Base-by-base conservation (phyloP, 2,888 invertebrate species). In the Leptinotarsa tumamoca region DNA sequence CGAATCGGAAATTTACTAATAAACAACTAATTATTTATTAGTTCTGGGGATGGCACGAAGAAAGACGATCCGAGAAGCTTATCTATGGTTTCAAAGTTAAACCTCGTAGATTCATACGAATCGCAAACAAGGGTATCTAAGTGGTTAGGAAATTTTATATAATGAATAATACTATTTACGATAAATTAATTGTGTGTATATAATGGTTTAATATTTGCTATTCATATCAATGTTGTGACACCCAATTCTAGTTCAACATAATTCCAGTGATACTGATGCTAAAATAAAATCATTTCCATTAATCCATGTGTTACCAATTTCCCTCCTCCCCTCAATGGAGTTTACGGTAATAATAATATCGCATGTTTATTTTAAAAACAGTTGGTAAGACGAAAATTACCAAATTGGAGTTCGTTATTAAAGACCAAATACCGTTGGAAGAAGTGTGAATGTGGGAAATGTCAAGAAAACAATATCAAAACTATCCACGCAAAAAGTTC, bases 1-100 rank as follows among this genome's bases (percentile, higher is more conserved):
- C 63, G n/a, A 33, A 43, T 63, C 63, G 23, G 4, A 61, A 15
- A 63, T 63, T 63, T 43, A 33, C 27, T 43, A 18, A 63, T 43
- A n/a, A 63, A 63, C 63, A 63, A 63, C n/a, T 7, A 43, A 27
- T 63, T 43, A 63, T n/a, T 43, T 63, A 43, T 43, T 18, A 13
- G n/a, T 63, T 10, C 63, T 43, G 33, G 63, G n/a, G 63, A 58
- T 58, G 21, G 58, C 4, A 23, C 43, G 5, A 13, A 63, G 33
- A 63, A 33, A 63, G n/a, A 58, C 21, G 21, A 58, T 21, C 58
- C 18, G 21, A 58, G 43, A n/a, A 33, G 43, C n/a, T 10, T n/a
- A 43, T 63, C 27, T 63, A 27, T 43, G 10, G 27, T 43, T 63
- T 63, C 43, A 33, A 63, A 63, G 63, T 43, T 58, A 14, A 58